Base-by-base conservation (phyloP, 2,888 invertebrate genomes). In the Timema podura region DNA sequence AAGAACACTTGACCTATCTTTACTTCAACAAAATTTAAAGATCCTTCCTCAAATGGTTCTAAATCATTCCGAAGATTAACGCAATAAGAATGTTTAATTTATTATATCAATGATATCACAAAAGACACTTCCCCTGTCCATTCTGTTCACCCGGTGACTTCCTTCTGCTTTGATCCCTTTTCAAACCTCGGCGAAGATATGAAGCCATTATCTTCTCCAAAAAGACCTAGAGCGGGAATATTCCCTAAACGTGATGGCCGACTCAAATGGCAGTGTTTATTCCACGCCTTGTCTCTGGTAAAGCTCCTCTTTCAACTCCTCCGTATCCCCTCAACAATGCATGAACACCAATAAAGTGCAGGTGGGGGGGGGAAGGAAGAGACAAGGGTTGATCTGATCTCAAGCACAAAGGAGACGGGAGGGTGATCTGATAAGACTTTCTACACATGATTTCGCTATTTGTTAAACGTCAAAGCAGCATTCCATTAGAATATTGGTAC, bases 221-320 rank as follows among this genome's bases (percentile, higher is more conserved):
- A 30, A 30, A 30, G 3, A 30, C 30, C 30, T 30, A 30, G 30
- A 30, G 30, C 0, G 7, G 54, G 8, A 54, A 54, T 54, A 54
- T 54, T 11, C 54, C 6, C 54, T 15, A 6, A 45, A 61, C 61
- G 61, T 61, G 61, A 61, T 61, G 44, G 61, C 13, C 61, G n/a
- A 61, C 30, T 61, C 61, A 30, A 61, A 61, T 15, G 8, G 61
- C 61, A 45, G 44, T 61, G 61, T 61, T 61, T 30, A 30, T 30
- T 30, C 3, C 16, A 30, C 61, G 61, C 16, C 61, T 44, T 45
- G 61, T 61, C 5, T 15, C 8, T 61, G 16, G 30, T 30, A 30
- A 30, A 30, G 30, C n/a, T n/a, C n/a, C 51, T 51, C 51, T 51
- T n/a, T 51, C 51, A 13, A 13, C 51, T 51, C 51, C 11, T 51